Evolutionary conservation across 2,888 invertebrate genomes (phyloP).

Genomic region (Microctonus aethiopoides): DNA sequence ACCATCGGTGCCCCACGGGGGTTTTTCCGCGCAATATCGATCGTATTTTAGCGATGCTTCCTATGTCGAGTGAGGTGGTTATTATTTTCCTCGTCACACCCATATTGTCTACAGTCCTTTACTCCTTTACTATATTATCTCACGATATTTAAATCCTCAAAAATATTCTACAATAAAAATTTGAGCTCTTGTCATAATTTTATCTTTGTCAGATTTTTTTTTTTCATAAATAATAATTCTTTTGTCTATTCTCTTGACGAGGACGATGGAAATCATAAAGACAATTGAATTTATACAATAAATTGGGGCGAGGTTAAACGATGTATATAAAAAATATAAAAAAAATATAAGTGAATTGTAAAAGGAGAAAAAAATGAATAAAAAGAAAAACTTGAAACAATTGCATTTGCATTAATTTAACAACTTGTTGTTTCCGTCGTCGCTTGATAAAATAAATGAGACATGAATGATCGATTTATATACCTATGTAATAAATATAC

Average conservation of each 20-base stretch:
- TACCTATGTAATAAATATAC: too few relatives aligned
- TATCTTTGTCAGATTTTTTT: conserved; percentile 5
- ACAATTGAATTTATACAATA: conserved; percentile 2
- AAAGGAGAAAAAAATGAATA: background rate
- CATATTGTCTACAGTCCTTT: conserved; percentile 26
- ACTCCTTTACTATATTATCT: conserved; percentile 21
- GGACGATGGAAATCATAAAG: background rate
- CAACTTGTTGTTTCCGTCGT: background rate
- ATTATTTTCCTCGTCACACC: conserved; percentile 39
- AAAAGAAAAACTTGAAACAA: background rate
- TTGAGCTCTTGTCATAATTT: conserved; percentile 1
- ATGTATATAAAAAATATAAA: background rate
- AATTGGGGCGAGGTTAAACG: background rate
- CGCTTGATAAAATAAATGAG: background rate
- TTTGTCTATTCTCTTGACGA: too few relatives aligned
- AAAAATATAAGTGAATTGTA: background rate
- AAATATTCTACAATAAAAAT: conserved; percentile 12
- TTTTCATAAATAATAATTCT: too few relatives aligned
- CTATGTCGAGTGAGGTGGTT: conserved; percentile 32
- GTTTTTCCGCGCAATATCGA: conserved; percentile 53
- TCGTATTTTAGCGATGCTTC: conserved; percentile 41
- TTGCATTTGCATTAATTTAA: conserved; percentile 5
- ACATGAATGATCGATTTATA: conserved; percentile 14
- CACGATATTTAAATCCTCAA: too few relatives aligned
- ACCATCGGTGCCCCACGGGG: conserved; percentile 49